Evolutionary conservation across 2,888 invertebrate species (phyloP), one percentile per base, ranked within the genome.

Genomic region (Brenthis ino): DNA sequence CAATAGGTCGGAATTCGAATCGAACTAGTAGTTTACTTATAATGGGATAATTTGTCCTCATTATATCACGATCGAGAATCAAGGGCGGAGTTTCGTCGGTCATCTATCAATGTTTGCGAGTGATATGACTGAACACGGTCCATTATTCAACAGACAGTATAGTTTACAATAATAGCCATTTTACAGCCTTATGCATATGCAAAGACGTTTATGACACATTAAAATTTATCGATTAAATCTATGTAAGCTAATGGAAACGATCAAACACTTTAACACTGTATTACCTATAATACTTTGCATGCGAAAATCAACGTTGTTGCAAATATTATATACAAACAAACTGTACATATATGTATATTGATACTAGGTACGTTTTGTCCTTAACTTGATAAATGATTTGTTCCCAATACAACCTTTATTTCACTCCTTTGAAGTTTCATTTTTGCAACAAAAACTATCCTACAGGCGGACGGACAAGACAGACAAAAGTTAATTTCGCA

Each of bases 21-120:
- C 68, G 66, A 72, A 69, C 74, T 68, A 73, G 78, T 78, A 77
- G 79, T 74, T 72, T 74, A 73, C 76, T 75, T 76, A 76, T 81
- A 83, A 84, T 81, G 78, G 80, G 74, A 82, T 84, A 84, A 85
- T 87, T 87, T 85, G 82, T 85, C 79, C 81, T 83, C 79, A 85
- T 87, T 84, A 86, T 79, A 81, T 80, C 76, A 80, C 77, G 80
- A 82, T 80, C 79, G 80, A 72, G 77, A 80, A 79, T 80, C 76
- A 83, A 82, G 79, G 82, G 84, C 82, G 80, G 79, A 75, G 80
- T 72, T 71, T 72, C 72, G 73, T 64, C 64, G 75, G 72, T 81
- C 80, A 83, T 86, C 80, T 78, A 83, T 85, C 82, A 84, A 82
- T 79, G 82, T 83, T 79, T 79, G 81, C 83, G 80, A 70, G 66